Evolutionary conservation across 2,113 vertebrate species (phyloP).

Genomic region (Spea bombifrons): DNA sequence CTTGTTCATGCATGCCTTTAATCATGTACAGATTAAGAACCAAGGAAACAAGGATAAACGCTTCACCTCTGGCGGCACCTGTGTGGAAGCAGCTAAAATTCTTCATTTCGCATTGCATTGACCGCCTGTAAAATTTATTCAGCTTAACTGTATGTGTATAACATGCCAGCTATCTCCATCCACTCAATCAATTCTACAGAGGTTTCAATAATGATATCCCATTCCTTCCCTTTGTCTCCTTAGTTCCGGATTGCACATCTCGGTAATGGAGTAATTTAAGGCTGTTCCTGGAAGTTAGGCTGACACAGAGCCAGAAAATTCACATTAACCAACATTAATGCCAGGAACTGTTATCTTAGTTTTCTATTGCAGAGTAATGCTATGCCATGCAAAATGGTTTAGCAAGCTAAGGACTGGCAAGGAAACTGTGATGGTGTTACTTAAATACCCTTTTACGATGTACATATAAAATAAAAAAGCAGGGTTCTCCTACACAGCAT

Average conservation of each 20-base stretch:
- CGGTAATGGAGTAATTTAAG: constrained; percentile 45
- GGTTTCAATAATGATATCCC: constrained; percentile 41
- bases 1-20: constrained; percentile 5
- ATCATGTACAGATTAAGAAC: background rate
- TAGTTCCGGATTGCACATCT: constrained; percentile 44
- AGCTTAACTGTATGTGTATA: constrained; percentile 42
- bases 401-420: background rate
- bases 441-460: background rate
- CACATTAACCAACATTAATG: constrained; percentile 35
- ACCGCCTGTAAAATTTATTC: constrained; percentile 40
- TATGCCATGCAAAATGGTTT: background rate
- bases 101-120: constrained; percentile 35
- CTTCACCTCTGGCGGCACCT: background rate
- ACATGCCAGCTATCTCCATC: constrained; percentile 36
- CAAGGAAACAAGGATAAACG: constrained; percentile 8
- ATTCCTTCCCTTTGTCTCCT: constrained; percentile 43
- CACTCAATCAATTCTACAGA: constrained; percentile 42
- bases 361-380: constrained; percentile 20
- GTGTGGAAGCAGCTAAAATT: constrained; percentile 3
- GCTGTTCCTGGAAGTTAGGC: constrained; percentile 43
- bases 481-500: too few relatives aligned
- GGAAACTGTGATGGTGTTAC: background rate
- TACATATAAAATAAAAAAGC: too few relatives aligned
- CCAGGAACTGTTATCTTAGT: constrained; percentile 17
- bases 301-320: constrained; percentile 41